phyloP scores from a whole-genome alignment of 1,140 invertebrate genomes.

The Neoseiulus cucumeris region DNA sequence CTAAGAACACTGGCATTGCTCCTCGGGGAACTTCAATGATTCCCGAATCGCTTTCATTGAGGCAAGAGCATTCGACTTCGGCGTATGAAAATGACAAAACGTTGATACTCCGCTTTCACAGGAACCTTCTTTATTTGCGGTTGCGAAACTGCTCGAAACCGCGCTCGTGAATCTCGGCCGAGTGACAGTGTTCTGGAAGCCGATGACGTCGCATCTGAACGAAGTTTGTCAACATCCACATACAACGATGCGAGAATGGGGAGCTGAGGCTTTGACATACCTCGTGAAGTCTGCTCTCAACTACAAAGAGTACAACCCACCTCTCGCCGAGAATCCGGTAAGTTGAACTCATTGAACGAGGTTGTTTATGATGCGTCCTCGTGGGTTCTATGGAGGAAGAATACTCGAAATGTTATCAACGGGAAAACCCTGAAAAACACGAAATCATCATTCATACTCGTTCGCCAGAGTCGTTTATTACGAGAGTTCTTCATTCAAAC shows the following conservation, averaged over 20 bases:
- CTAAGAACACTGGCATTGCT: too few species aligned
- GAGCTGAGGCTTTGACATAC: conserved; percentile 84
- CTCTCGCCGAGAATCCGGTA: conserved; percentile 63
- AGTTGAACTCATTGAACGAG: conserved; percentile 11
- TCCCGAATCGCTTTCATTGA: too few species aligned
- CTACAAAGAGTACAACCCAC: conserved; percentile 53
- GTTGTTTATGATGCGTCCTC: neutral
- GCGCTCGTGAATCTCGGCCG: conserved; percentile 79
- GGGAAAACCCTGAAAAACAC: too few species aligned
- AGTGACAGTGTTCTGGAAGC: conserved; percentile 84
- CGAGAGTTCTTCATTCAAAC: too few species aligned
- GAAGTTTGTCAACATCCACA: conserved; percentile 85
- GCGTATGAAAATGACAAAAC: too few species aligned
- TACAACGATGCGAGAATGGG: conserved; percentile 86
- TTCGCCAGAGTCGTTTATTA: too few species aligned
- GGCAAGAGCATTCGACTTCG: too few species aligned
- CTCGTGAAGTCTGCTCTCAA: conserved; percentile 78
- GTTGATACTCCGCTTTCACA: conserved; percentile 28
- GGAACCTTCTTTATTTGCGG: conserved; percentile 90
- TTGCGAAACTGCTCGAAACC: conserved; percentile 89
- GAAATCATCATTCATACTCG: too few species aligned
- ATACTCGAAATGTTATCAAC: neutral
- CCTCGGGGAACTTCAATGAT: too few species aligned
- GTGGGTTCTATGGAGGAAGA: too few species aligned
- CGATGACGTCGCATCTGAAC: conserved; percentile 82